Percentiles rank a stretch among this genome's conserved stretches.
Conservation (phyloP, 2,888 invertebrate species). For the Agrilus cyanescens region DNA sequence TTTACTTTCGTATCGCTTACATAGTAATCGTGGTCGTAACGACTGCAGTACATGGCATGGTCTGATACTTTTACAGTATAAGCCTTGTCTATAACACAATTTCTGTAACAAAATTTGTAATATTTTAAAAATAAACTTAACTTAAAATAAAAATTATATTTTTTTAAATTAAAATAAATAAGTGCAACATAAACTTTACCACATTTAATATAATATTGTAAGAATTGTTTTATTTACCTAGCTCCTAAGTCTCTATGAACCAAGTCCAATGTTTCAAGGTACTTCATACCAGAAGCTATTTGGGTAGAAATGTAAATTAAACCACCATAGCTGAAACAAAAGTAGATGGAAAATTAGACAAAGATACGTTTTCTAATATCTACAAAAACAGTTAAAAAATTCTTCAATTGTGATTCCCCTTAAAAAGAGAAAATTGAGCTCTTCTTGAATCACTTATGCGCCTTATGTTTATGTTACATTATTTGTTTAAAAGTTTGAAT, state of each 20-base stretch:
- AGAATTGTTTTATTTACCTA: slow-evolving; percentile 41
- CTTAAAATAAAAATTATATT: neutral
- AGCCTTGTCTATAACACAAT: slow-evolving; percentile 74
- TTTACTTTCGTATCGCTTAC: slow-evolving; percentile 69
- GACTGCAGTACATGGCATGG: slow-evolving; percentile 74
- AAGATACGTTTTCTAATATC: neutral
- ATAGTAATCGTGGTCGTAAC: slow-evolving; percentile 73
- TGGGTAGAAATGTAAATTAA: slow-evolving; percentile 78
- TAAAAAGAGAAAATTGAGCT: too few species aligned
- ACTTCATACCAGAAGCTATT: slow-evolving; percentile 88
- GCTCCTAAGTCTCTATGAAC: slow-evolving; percentile 85
- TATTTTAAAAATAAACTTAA: neutral
- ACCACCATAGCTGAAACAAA: slow-evolving; percentile 61
- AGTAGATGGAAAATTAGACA: slow-evolving; percentile 7
- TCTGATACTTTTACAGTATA: slow-evolving; percentile 71
- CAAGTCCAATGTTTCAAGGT: slow-evolving; percentile 79
- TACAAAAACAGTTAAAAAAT: slow-evolving; percentile 18
- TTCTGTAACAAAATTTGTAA: slow-evolving; percentile 42
- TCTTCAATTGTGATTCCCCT: neutral
- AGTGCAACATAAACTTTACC: neutral
- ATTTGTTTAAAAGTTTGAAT: too few species aligned
- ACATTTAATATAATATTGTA: neutral
- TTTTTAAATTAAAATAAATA: neutral
- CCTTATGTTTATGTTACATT: too few species aligned
- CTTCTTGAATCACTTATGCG: too few species aligned